A percentile compares a stretch with the other conserved stretches of the same genome.
Evolutionary conservation across 2,888 invertebrate species (phyloP).

Genomic region (Rotaria magnacalcarata): DNA sequence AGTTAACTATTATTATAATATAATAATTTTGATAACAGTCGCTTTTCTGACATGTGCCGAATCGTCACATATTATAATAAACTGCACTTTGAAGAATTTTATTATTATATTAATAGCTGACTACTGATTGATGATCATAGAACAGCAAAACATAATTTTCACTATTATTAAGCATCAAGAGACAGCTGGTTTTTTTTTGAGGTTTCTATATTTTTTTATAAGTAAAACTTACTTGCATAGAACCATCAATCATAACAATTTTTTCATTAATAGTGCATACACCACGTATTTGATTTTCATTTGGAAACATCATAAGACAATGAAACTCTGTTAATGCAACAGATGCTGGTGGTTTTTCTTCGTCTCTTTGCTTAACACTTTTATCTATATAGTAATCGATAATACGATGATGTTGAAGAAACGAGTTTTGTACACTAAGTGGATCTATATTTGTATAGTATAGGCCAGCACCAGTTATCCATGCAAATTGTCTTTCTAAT

Average conservation of each 20-base stretch:
- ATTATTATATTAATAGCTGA: too few species aligned
- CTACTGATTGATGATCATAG: too few species aligned
- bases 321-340: conserved; percentile 31
- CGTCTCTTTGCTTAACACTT: neutral
- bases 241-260: conserved; percentile 26
- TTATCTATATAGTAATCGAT: conserved; percentile 14
- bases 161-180: too few species aligned
- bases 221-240: neutral
- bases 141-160: too few species aligned
- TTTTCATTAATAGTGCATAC: conserved; percentile 7
- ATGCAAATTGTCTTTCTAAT: conserved; percentile 4
- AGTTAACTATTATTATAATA: too few species aligned
- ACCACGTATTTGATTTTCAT: conserved; percentile 34
- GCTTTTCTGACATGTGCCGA: too few species aligned
- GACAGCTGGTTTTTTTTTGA: too few species aligned
- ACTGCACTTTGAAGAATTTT: too few species aligned
- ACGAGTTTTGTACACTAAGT: conserved; percentile 18
- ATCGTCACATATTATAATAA: too few species aligned
- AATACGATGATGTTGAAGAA: neutral
- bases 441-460: conserved; percentile 24
- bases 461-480: conserved; percentile 14
- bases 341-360: conserved; percentile 27
- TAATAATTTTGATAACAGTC: too few species aligned
- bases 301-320: conserved; percentile 34
- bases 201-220: too few species aligned